phyloP scores from a whole-genome alignment of 2,113 vertebrate species.

The Perca schrenkii region DNA sequence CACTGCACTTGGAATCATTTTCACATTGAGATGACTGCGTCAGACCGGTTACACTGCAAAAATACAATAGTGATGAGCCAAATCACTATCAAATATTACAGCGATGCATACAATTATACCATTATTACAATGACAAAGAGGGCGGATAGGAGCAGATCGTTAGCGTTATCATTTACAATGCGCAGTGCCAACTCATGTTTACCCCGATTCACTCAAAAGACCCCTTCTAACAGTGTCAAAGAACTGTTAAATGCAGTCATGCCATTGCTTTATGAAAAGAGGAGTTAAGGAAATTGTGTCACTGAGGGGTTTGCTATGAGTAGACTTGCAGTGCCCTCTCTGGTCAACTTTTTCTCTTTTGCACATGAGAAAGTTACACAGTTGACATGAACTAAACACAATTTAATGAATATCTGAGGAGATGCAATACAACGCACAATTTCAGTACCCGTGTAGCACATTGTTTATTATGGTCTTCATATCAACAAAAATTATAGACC shows the following conservation, averaged over 20 bases:
- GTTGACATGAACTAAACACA: not conserved
- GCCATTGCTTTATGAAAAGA: no score
- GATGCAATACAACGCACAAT: not conserved
- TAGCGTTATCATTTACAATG: constrained; percentile 6
- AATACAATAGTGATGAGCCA: constrained; percentile 19
- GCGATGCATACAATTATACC: constrained; percentile 6
- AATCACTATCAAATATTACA: constrained; percentile 18
- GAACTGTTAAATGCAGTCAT: constrained; percentile 11
- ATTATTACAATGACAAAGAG: constrained; percentile 23
- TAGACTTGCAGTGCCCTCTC: constrained; percentile 12
- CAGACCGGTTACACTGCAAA: constrained; percentile 9
- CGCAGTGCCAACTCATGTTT: constrained; percentile 21
- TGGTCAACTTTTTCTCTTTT: constrained; percentile 10
- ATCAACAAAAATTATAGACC: not conserved
- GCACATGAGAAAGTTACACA: not conserved
- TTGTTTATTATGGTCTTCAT: constrained; percentile 31
- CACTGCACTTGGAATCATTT: constrained; percentile 5
- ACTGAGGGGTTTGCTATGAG: constrained; percentile 1
- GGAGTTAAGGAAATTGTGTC: not conserved
- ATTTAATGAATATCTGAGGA: not conserved
- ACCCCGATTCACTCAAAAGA: not conserved
- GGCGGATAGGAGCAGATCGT: not conserved
- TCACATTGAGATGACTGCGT: not conserved
- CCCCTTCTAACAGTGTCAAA: not conserved
- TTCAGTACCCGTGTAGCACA: constrained; percentile 26